These are phyloP conservation scores for Ia io DNA, from an alignment of 2,113 vertebrate species.

Conservation along the genomic window DNA sequence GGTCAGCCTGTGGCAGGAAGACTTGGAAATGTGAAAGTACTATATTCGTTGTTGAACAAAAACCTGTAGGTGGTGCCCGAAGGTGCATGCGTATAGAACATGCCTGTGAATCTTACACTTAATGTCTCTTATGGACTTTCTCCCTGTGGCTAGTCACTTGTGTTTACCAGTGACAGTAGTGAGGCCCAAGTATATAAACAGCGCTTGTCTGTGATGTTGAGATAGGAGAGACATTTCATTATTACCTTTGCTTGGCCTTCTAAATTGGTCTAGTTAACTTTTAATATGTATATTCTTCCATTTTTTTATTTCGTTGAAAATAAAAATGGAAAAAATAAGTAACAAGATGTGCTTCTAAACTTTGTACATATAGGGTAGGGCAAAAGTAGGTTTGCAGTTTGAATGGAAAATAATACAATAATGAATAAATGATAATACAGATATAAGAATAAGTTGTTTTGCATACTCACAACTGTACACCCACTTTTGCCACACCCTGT, in stretches of 20 bases:
- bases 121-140: not conserved
- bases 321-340: not conserved
- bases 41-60: not conserved
- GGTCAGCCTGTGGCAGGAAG: not conserved
- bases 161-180: not conserved
- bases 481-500: not conserved
- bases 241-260: not conserved
- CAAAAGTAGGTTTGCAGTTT: not conserved
- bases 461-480: no score
- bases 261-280: not conserved
- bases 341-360: not conserved
- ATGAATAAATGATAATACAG: not conserved
- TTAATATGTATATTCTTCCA: not conserved
- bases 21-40: not conserved
- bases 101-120: not conserved
- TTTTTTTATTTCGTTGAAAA: not conserved
- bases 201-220: not conserved
- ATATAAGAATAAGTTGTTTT: not conserved
- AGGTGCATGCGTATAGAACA: not conserved
- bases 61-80: not conserved
- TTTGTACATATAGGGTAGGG: not conserved
- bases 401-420: not conserved
- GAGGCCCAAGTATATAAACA: no score
- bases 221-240: not conserved
- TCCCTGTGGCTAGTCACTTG: not conserved